These are phyloP conservation scores for Phrynosoma blainvillii DNA, from an alignment of 2,113 vertebrate genomes.

Conservation along the genomic window DNA sequence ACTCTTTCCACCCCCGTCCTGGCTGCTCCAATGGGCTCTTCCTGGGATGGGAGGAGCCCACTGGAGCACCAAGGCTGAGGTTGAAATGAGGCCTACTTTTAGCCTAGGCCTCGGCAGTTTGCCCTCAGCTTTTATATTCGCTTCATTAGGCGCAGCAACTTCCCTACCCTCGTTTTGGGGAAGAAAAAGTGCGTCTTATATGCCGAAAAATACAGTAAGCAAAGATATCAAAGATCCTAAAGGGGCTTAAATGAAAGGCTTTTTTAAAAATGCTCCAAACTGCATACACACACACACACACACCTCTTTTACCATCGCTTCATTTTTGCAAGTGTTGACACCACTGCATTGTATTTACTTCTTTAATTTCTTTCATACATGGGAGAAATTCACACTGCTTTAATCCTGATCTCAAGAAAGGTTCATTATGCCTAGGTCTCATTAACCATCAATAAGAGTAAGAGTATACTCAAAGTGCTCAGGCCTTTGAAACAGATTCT, in stretches of 20 bases:
- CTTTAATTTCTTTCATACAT: conserved; percentile 32
- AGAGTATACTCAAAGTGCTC: neutral
- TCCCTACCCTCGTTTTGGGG: no score
- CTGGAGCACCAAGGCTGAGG: no score
- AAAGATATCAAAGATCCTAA: no score
- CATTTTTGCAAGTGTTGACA: conserved; percentile 17
- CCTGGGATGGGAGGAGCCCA: no score
- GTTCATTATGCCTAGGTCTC: neutral
- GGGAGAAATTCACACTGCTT: neutral
- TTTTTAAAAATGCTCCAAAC: conserved; percentile 25
- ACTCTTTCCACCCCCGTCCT: no score
- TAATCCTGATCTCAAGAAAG: neutral
- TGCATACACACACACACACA: neutral
- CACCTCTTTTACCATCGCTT: neutral
- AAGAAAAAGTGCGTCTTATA: no score
- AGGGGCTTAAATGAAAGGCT: neutral
- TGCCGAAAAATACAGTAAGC: no score
- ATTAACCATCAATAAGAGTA: conserved; percentile 1
- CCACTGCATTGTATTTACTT: conserved; percentile 43
- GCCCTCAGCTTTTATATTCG: no score
- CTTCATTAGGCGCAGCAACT: no score
- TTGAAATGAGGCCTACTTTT: no score
- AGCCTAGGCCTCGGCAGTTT: no score
- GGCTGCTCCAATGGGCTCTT: no score
- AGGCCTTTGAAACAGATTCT: neutral